Evolutionary conservation across 2,888 invertebrate genomes (phyloP).

Genomic region (Lingula anatina): DNA sequence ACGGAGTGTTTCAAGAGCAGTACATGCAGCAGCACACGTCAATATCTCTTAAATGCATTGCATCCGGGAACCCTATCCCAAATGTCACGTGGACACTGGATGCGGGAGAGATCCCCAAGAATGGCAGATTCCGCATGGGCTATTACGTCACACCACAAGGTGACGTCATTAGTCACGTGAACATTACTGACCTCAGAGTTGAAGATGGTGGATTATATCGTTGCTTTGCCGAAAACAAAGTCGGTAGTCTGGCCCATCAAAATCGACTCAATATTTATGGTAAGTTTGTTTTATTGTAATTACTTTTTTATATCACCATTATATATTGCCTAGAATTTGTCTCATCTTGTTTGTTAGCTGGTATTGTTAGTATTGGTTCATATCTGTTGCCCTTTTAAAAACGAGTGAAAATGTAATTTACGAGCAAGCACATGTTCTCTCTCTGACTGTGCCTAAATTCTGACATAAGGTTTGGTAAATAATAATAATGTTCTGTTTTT

Average conservation of each 20-base stretch:
- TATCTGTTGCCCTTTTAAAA: no score
- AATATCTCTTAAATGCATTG: conserved; percentile 86
- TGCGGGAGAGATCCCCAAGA: conserved; percentile 60
- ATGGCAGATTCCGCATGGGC: conserved; percentile 58
- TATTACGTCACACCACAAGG: conserved; percentile 59
- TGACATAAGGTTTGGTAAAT: no score
- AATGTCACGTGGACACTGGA: conserved; percentile 78
- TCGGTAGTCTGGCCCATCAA: conserved; percentile 68
- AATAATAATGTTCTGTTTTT: no score
- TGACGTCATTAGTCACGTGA: conserved; percentile 86
- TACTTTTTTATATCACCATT: no score
- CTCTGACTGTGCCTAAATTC: neutral
- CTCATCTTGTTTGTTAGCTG: no score
- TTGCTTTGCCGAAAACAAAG: conserved; percentile 71
- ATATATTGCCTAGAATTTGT: no score
- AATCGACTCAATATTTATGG: conserved; percentile 76
- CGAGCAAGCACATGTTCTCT: neutral
- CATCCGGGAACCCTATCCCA: conserved; percentile 90
- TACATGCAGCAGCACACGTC: conserved; percentile 86
- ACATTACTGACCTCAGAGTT: conserved; percentile 62
- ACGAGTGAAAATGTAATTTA: no score
- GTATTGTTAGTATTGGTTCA: no score
- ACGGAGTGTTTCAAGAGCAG: conserved; percentile 80
- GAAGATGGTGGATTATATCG: conserved; percentile 77
- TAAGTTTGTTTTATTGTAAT: conserved; percentile 56